A percentile compares a stretch with the other conserved stretches of the same genome.
phyloP scores from a whole-genome alignment of 2,888 invertebrate species.

The Silvanus unidentatus region DNA sequence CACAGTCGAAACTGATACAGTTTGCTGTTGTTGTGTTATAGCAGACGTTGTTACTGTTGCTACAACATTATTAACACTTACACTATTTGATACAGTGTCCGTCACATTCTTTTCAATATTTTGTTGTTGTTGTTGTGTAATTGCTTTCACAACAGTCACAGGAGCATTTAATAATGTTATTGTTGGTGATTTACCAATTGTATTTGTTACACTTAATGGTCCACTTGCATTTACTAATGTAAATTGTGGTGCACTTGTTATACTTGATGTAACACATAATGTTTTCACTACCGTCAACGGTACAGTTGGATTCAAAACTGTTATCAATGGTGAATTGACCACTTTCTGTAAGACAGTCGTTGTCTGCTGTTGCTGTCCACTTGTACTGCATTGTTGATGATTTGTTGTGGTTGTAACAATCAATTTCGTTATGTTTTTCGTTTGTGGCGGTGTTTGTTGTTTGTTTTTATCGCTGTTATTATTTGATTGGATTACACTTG shows the following conservation, averaged over 20 bases:
- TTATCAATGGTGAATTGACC: slow-evolving; percentile 40
- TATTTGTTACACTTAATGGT: slow-evolving; percentile 36
- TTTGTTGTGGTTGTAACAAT: slow-evolving; percentile 27
- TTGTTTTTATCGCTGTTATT: neutral
- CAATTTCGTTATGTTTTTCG: slow-evolving; percentile 32
- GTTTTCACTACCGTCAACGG: slow-evolving; percentile 44
- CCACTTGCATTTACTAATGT: slow-evolving; percentile 38
- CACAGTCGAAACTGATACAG: slow-evolving; percentile 20
- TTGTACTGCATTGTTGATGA: slow-evolving; percentile 1
- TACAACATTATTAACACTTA: slow-evolving; percentile 6
- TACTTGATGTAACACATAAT: slow-evolving; percentile 38
- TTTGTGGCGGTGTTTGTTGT: slow-evolving; percentile 8
- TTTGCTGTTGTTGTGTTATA: slow-evolving; percentile 8
- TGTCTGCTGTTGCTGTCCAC: slow-evolving; percentile 12
- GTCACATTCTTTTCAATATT: slow-evolving; percentile 5
- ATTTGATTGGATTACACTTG: no score
- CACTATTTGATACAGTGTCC: slow-evolving; percentile 14
- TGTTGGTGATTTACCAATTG: slow-evolving; percentile 35
- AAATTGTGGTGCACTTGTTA: slow-evolving; percentile 39
- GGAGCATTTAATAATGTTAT: slow-evolving; percentile 43
- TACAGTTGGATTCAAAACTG: slow-evolving; percentile 41
- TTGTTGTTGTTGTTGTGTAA: slow-evolving; percentile 20
- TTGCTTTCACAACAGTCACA: slow-evolving; percentile 40
- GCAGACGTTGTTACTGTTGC: slow-evolving; percentile 10
- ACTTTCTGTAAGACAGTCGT: slow-evolving; percentile 32